Conservation (phyloP, 2,888 invertebrate genomes). For the Cheilosia impressa region DNA sequence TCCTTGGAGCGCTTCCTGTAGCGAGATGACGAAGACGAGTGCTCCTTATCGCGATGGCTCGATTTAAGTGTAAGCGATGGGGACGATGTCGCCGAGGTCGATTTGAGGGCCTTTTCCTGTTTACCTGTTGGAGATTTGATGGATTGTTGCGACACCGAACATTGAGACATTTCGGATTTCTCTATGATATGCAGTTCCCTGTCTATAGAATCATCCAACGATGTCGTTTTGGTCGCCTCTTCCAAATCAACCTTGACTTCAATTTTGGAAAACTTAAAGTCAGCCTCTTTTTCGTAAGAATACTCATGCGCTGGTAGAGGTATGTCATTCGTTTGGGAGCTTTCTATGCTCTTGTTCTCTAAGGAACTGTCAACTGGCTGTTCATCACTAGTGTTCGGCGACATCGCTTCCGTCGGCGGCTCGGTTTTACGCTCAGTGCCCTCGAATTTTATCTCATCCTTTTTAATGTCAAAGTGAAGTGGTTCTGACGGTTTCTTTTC, state of each 20-base stretch:
- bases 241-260: conserved; percentile 61
- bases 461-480: conserved; percentile 83
- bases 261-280: conserved; percentile 67
- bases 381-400: conserved; percentile 64
- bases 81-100: conserved; percentile 54
- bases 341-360: conserved; percentile 49
- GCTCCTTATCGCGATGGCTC: conserved; percentile 52
- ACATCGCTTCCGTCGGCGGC: conserved; percentile 39
- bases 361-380: conserved; percentile 31
- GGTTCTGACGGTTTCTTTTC: conserved; percentile 70
- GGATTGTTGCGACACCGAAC: conserved; percentile 60
- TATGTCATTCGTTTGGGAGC: conserved; percentile 37
- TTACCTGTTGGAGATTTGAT: conserved; percentile 28
- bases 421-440: conserved; percentile 77
- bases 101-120: conserved; percentile 37
- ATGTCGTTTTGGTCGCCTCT: conserved; percentile 56
- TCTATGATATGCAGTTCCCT: conserved; percentile 64
- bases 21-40: conserved; percentile 78
- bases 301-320: conserved; percentile 57
- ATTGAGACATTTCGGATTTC: conserved; percentile 67
- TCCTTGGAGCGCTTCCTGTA: conserved; percentile 79
- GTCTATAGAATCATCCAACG: conserved; percentile 58
- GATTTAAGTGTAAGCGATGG: conserved; percentile 41
- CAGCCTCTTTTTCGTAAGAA: conserved; percentile 58
- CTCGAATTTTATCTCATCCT: conserved; percentile 83